These are phyloP conservation scores for Lithophane leautieri DNA, from an alignment of 2,888 invertebrate species.

Conservation along the genomic window DNA sequence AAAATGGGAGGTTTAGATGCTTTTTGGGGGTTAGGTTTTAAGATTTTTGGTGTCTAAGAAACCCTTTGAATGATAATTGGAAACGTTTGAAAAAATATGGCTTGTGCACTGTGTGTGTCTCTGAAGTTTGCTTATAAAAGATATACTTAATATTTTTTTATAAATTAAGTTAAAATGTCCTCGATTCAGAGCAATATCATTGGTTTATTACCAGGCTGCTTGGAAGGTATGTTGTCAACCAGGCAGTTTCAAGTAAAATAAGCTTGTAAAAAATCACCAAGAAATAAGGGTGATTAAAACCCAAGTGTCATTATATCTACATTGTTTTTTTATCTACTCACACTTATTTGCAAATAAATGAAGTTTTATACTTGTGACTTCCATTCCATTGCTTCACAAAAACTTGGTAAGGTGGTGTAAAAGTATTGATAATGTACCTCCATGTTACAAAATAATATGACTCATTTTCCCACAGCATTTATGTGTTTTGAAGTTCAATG, in stretches of 20 bases:
- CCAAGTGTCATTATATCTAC: no score
- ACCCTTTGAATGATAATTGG: neutral
- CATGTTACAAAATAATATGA: slow-evolving; percentile 19
- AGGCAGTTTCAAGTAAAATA: no score
- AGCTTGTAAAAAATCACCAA: no score
- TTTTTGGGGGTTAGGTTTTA: neutral
- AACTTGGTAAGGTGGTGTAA: neutral
- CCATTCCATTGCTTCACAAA: neutral
- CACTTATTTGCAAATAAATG: neutral
- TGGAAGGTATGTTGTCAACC: no score
- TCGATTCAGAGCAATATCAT: no score
- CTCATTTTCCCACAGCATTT: slow-evolving; percentile 33
- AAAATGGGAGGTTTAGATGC: neutral
- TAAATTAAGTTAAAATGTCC: no score
- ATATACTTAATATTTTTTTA: no score
- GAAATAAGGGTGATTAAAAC: no score
- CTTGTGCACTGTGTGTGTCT: no score
- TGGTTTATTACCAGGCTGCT: no score
- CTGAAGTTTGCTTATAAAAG: no score
- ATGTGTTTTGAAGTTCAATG: slow-evolving; percentile 54
- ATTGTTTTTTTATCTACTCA: neutral
- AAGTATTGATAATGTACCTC: neutral
- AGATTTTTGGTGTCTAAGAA: neutral
- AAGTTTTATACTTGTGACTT: neutral
- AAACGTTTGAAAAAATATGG: neutral